phyloP scores from a whole-genome alignment of 2,113 vertebrate species.

The Clarias macrocephalus region DNA sequence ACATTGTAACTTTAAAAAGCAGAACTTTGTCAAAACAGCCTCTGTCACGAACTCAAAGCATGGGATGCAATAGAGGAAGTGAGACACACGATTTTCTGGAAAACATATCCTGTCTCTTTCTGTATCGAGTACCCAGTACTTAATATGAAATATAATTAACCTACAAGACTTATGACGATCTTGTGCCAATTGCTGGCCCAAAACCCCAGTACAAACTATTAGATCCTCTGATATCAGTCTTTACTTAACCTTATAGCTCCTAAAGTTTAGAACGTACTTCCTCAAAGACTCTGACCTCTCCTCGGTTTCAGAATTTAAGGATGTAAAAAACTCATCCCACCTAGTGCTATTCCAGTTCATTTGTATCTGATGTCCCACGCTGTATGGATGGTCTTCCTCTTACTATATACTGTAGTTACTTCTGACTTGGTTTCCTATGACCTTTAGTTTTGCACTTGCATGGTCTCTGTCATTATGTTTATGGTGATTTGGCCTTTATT shows the following conservation, averaged over 20 bases:
- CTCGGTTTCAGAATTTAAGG: not conserved
- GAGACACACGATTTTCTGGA: not conserved
- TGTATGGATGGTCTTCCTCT: not conserved
- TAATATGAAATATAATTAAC: not conserved
- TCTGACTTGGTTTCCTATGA: not conserved
- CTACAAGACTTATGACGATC: not conserved
- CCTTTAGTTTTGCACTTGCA: not conserved
- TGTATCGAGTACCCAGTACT: not conserved
- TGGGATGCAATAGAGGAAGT: not conserved
- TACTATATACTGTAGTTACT: not conserved
- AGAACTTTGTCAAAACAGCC: conserved; percentile 1
- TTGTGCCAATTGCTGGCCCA: not conserved
- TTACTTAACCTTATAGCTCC: not conserved
- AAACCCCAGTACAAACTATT: not conserved
- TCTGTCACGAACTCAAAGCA: not conserved
- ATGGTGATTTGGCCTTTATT: not conserved
- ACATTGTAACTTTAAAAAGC: not conserved
- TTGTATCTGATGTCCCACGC: not conserved
- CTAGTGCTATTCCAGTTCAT: not conserved
- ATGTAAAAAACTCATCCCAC: not conserved
- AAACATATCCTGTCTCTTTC: not conserved
- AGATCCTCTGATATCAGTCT: not conserved
- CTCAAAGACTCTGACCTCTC: not conserved
- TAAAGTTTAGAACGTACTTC: not conserved
- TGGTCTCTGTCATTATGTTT: not conserved